Evolutionary conservation across 2,888 invertebrate genomes (phyloP).

Genomic region (Corbicula japonica): DNA sequence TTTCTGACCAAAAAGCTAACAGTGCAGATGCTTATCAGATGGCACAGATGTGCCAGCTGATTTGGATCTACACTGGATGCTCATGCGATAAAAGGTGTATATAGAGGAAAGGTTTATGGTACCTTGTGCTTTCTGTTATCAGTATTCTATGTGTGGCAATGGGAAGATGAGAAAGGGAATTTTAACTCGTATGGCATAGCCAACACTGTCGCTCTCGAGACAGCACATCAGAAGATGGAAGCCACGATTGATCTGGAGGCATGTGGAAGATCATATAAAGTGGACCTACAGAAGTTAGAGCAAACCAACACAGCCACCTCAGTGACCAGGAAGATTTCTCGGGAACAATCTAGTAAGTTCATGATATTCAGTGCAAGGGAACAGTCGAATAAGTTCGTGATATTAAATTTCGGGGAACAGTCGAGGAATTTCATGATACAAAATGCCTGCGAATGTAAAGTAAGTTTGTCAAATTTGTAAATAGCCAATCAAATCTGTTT

Average conservation of each 20-base stretch:
- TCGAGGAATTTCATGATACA: neutral
- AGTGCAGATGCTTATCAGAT: no score
- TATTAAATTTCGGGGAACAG: neutral
- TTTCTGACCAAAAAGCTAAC: no score
- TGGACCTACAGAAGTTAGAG: constrained; percentile 77
- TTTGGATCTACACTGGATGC: no score
- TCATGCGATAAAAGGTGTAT: no score
- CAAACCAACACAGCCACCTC: constrained; percentile 80
- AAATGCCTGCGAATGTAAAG: no score
- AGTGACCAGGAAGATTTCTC: constrained; percentile 71
- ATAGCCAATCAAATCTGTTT: no score
- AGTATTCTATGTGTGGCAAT: constrained; percentile 83
- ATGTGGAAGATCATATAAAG: constrained; percentile 68
- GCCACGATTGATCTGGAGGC: constrained; percentile 62
- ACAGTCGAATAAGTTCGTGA: neutral
- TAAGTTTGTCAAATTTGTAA: no score
- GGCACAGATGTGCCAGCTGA: neutral
- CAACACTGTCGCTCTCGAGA: constrained; percentile 72
- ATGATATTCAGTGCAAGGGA: constrained; percentile 14
- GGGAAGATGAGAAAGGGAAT: constrained; percentile 81
- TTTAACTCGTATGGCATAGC: constrained; percentile 76
- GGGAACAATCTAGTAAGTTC: constrained; percentile 76
- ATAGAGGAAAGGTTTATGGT: constrained; percentile 57
- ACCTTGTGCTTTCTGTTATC: neutral
- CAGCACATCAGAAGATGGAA: constrained; percentile 54